phyloP scores from a whole-genome alignment of 2,113 vertebrate species.

The Arenaria interpres region DNA sequence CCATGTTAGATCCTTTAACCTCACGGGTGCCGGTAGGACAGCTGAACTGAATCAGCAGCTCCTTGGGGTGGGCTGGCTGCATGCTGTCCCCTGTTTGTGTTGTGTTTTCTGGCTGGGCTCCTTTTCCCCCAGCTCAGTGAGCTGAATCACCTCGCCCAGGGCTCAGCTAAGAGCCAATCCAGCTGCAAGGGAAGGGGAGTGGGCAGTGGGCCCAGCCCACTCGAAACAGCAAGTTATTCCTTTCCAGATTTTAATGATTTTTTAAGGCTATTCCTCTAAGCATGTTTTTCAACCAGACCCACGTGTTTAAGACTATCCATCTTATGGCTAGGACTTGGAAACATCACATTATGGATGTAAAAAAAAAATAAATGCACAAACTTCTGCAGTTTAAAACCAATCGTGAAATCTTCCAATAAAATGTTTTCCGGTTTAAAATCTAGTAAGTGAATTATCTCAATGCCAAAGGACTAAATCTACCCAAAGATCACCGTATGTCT shows the following conservation, averaged over 20 bases:
- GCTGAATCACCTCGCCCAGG: background rate
- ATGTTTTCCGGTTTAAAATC: background rate
- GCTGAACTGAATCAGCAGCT: background rate
- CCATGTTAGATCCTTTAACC: background rate
- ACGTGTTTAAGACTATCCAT: background rate
- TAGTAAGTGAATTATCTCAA: background rate
- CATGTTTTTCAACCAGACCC: background rate
- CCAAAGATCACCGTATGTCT: background rate
- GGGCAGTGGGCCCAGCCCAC: background rate
- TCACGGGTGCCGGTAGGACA: background rate
- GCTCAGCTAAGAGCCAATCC: background rate
- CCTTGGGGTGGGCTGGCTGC: background rate
- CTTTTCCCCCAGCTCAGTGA: background rate
- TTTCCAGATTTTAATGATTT: background rate
- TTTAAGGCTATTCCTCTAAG: background rate
- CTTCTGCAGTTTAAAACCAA: background rate
- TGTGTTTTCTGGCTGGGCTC: background rate
- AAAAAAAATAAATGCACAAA: background rate
- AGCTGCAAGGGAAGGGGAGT: background rate
- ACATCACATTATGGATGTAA: background rate
- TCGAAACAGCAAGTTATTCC: background rate
- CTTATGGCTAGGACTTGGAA: background rate
- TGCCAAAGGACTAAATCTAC: background rate
- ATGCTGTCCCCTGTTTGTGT: background rate
- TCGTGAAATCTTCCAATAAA: background rate